These are phyloP conservation scores for Kryptolebias ocellatus DNA, from an alignment of 2,797 vertebrate genomes.

Conservation along the genomic window DNA sequence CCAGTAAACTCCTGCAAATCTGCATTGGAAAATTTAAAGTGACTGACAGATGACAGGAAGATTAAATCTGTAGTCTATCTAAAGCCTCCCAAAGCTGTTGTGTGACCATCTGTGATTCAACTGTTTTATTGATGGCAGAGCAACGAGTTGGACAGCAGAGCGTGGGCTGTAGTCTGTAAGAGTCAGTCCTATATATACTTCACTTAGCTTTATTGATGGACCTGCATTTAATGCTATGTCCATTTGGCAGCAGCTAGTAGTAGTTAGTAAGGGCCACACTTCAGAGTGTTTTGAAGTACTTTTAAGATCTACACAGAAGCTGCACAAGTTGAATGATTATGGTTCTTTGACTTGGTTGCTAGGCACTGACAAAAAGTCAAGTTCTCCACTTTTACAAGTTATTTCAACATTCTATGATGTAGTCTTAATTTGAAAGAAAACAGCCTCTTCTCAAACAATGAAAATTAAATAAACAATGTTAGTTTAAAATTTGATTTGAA, in stretches of 20 bases:
- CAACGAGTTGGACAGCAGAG: conserved; percentile 36
- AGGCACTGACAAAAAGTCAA: conserved; percentile 10
- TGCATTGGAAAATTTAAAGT: not conserved
- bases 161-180: conserved; percentile 14
- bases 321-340: not conserved
- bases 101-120: conserved; percentile 35
- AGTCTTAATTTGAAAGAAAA: not conserved
- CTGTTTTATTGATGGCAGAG: conserved; percentile 23
- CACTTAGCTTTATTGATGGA: conserved; percentile 3
- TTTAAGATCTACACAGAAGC: conserved; percentile 3
- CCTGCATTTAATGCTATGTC: not conserved
- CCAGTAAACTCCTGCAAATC: not conserved
- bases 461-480: not conserved
- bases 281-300: conserved; percentile 8
- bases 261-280: not conserved
- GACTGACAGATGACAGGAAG: conserved; percentile 18
- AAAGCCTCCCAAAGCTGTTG: conserved; percentile 9
- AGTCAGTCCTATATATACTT: conserved; percentile 1
- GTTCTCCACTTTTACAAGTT: not conserved
- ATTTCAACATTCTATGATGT: not conserved
- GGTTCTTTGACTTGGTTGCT: conserved; percentile 19
- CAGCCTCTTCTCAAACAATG: not conserved
- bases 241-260: not conserved
- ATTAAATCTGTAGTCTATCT: conserved; percentile 17
- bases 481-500: too few species aligned